Evolutionary conservation across 2,113 vertebrate species (phyloP).

Genomic region (Bos indicus): DNA sequence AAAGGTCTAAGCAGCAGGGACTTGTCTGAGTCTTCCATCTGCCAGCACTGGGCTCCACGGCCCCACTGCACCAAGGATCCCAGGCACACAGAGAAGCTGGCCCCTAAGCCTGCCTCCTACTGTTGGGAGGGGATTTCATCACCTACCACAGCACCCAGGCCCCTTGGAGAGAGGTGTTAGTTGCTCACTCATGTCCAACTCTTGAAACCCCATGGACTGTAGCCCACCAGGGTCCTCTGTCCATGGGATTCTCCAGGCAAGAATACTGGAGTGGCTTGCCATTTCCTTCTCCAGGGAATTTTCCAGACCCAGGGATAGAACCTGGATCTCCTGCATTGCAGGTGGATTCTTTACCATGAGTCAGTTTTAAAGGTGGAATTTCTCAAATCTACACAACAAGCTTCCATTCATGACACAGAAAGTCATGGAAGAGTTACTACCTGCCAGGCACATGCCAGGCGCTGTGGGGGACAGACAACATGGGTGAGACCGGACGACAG

Average conservation of each 20-base stretch:
- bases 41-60: background rate
- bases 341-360: background rate
- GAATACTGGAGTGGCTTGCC: background rate
- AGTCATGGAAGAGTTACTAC: background rate
- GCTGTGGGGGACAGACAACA: fast-evolving
- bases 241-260: background rate
- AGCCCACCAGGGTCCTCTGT: background rate
- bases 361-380: background rate
- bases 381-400: background rate
- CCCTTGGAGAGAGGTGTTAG: background rate
- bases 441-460: background rate
- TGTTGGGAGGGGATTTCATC: background rate
- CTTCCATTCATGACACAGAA: background rate
- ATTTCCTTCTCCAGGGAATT: background rate
- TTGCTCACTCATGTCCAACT: background rate
- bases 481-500: background rate
- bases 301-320: background rate
- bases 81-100: background rate
- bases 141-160: background rate
- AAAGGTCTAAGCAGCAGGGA: constrained; percentile 27
- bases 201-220: background rate
- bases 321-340: background rate
- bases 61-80: background rate
- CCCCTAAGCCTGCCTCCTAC: background rate
- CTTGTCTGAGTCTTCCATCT: background rate